These are phyloP conservation scores for Vesta saturnalis DNA, from an alignment of 2,888 invertebrate genomes.

Conservation along the genomic window DNA sequence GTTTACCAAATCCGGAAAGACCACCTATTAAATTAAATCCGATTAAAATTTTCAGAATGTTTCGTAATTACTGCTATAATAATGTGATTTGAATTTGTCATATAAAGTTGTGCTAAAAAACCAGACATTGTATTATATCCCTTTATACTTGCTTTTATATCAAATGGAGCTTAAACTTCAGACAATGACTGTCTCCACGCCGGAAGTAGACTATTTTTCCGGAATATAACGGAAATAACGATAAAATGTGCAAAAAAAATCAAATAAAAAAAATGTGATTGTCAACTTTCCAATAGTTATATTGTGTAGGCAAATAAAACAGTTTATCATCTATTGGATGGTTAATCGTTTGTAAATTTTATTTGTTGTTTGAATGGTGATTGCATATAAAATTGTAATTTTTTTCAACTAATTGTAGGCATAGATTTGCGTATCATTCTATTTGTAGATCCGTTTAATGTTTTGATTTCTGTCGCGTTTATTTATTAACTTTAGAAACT, in stretches of 20 bases:
- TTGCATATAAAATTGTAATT: too few relatives aligned
- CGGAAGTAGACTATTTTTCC: conserved; percentile 51
- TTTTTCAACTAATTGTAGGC: too few relatives aligned
- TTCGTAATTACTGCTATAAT: not conserved
- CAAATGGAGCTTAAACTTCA: conserved; percentile 54
- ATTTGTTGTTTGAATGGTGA: too few relatives aligned
- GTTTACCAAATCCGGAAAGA: not conserved
- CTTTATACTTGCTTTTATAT: conserved; percentile 48
- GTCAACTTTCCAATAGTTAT: conserved; percentile 51
- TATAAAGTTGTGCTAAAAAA: conserved; percentile 17
- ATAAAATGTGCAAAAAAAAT: conserved; percentile 59
- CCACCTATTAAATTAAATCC: not conserved
- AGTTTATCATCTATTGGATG: conserved; percentile 66
- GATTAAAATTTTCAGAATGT: not conserved
- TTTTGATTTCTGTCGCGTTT: too few relatives aligned
- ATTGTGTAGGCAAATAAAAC: conserved; percentile 53
- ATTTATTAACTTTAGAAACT: too few relatives aligned
- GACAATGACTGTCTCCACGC: conserved; percentile 52
- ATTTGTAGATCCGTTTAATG: too few relatives aligned
- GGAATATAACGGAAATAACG: conserved; percentile 52
- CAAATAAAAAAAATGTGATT: conserved; percentile 46
- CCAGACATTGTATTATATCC: conserved; percentile 24
- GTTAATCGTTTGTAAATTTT: conserved; percentile 69
- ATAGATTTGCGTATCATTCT: too few relatives aligned
- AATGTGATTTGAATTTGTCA: not conserved